A percentile compares a stretch with the other conserved stretches of the same genome.
These are phyloP conservation scores for Sinella curviseta DNA, from an alignment of 1,140 invertebrate species.

Conservation along the genomic window DNA sequence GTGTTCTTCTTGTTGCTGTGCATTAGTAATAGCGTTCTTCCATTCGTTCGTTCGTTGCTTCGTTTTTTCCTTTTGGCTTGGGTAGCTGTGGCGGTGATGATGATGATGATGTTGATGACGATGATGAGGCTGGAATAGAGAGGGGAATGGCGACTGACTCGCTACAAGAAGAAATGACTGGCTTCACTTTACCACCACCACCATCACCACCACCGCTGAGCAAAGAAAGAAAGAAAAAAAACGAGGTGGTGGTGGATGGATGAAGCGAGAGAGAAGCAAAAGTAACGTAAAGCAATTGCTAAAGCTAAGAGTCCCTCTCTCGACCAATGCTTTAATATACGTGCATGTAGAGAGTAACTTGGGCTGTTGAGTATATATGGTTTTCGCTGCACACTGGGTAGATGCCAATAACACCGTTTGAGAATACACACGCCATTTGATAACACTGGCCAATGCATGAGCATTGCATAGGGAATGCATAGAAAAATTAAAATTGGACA, in stretches of 20 bases:
- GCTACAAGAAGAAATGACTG: not conserved
- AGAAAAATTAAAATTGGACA: no score
- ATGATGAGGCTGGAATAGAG: not conserved
- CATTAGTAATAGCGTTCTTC: not conserved
- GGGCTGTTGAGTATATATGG: not conserved
- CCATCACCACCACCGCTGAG: no score
- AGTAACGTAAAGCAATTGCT: not conserved
- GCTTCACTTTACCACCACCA: not conserved
- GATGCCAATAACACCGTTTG: constrained; percentile 22
- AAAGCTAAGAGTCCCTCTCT: not conserved
- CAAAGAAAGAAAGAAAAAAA: no score
- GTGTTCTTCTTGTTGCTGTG: constrained; percentile 16
- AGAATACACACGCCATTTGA: no score
- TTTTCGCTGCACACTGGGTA: constrained; percentile 5
- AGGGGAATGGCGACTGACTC: not conserved
- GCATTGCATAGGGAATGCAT: not conserved
- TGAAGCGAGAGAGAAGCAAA: not conserved
- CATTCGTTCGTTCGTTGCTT: no score
- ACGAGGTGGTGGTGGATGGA: no score
- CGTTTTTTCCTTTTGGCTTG: not conserved
- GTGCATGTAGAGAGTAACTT: not conserved
- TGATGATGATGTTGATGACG: no score
- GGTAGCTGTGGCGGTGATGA: not conserved
- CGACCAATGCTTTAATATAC: constrained; percentile 8
- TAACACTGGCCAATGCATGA: not conserved